Conservation (phyloP, 2,797 vertebrate genomes). For the Falco biarmicus region DNA sequence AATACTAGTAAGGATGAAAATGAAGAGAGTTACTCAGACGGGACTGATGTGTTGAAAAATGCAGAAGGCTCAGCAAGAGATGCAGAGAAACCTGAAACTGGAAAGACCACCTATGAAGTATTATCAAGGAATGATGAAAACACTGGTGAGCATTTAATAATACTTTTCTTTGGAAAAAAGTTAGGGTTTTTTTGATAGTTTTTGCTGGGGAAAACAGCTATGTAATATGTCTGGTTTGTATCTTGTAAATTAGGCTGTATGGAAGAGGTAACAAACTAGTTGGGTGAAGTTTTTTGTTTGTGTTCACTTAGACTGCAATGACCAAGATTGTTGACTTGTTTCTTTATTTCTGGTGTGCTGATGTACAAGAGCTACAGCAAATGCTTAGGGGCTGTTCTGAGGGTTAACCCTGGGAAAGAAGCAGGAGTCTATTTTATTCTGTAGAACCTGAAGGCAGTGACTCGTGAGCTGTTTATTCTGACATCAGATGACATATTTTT, state of each 20-base stretch:
- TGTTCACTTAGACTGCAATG: neutral
- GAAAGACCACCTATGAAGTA: neutral
- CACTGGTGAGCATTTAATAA: neutral
- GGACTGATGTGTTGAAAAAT: accelerated
- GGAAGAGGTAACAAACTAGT: neutral
- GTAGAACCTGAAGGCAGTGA: neutral
- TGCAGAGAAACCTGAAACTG: neutral
- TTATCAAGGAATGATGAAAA: neutral
- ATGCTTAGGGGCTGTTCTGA: neutral
- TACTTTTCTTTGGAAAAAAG: neutral
- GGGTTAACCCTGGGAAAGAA: neutral
- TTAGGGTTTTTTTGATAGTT: neutral
- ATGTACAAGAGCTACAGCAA: neutral
- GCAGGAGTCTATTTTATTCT: neutral
- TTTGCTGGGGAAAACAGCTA: neutral
- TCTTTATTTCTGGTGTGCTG: neutral
- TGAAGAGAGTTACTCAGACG: neutral
- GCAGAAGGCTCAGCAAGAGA: neutral
- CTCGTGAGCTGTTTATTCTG: neutral
- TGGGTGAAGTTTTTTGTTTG: neutral
- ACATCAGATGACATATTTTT: neutral
- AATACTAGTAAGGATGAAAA: neutral
- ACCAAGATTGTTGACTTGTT: neutral
- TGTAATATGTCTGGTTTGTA: accelerated
- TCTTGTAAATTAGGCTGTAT: neutral